Evolutionary conservation across 2,888 invertebrate genomes (phyloP), one percentile per base, ranked within the genome.

Genomic region (Charanyca ferruginea): DNA sequence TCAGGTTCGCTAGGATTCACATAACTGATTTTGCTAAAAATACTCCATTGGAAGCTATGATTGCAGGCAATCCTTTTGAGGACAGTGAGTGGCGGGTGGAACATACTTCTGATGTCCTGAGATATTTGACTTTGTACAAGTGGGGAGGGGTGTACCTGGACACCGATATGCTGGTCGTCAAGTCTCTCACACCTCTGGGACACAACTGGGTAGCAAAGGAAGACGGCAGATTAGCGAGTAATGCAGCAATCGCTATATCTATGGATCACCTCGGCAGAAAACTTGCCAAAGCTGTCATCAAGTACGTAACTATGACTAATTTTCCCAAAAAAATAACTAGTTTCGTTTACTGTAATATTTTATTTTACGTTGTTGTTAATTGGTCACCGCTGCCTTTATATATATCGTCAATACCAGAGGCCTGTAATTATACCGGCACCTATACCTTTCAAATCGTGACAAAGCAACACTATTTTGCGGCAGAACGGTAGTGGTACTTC

Each of bases 91-190:
- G 96, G 94, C 70, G 70, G 32, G 64, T 83, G 2, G 76, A 81
- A 32, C 97, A 97, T 81, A 96, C 97, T 51, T 97, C 97, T 52
- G 97, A 97, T 83, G 92, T 97, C 2, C 90, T 97, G n/a, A 91
- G 97, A 76, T 97, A 96, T 83, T 84, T 97, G 52, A 96, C 97
- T 0, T 90, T 98, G 5, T 97, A 97, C 96, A 97, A 97, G 85
- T 98, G 96, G 88, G 97, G 98, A 13, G 98, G 98, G 0, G 96
- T 97, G 55, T 98, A 98, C 86, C 88, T 98, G 58, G 98, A 98
- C 83, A 91, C 97, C 75, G 98, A 98, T 87, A 96, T 98, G 3
- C 94, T 98, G 16, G 96, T 98, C 3, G 95, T 96, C 22, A 97
- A 96, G 75, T 92, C 96, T 6, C 85, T 97, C 45, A 94, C 96